Evolutionary conservation across 2,888 invertebrate species (phyloP).

Genomic region (Eledona agricola): DNA sequence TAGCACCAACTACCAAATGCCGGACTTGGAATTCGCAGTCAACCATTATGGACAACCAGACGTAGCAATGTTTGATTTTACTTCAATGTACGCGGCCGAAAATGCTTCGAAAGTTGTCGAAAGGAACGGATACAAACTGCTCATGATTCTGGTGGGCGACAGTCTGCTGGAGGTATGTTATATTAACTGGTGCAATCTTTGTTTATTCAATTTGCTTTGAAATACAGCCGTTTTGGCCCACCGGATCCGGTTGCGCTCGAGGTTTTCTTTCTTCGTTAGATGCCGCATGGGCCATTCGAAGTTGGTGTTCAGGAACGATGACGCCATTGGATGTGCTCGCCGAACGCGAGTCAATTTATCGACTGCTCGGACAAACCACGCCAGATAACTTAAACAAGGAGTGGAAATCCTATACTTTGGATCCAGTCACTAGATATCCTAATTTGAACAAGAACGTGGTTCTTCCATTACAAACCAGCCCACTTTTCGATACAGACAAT

Average conservation of each 20-base stretch:
- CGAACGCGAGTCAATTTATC: slow-evolving; percentile 87
- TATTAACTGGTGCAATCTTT: no score
- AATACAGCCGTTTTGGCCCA: slow-evolving; percentile 99
- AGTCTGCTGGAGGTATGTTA: slow-evolving; percentile 90
- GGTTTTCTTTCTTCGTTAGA: slow-evolving; percentile 97
- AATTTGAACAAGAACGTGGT: slow-evolving; percentile 82
- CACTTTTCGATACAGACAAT: slow-evolving; percentile 78
- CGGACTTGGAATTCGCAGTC: slow-evolving; percentile 91
- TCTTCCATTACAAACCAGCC: slow-evolving; percentile 77
- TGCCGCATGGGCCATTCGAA: slow-evolving; percentile 92
- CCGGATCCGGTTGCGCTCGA: slow-evolving; percentile 97
- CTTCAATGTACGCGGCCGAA: slow-evolving; percentile 97
- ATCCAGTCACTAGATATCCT: slow-evolving; percentile 87
- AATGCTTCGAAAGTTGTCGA: slow-evolving; percentile 88
- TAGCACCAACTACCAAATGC: slow-evolving; percentile 87
- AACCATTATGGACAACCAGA: slow-evolving; percentile 98
- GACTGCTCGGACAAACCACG: slow-evolving; percentile 87
- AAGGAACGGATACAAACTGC: slow-evolving; percentile 76
- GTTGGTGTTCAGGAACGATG: slow-evolving; percentile 75
- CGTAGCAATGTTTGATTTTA: slow-evolving; percentile 99
- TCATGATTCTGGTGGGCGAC: slow-evolving; percentile 94
- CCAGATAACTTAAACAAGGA: slow-evolving; percentile 95
- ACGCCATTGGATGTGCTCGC: slow-evolving; percentile 88
- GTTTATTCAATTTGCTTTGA: no score
- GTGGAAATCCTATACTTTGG: slow-evolving; percentile 84